A percentile compares a stretch with the other conserved stretches of the same genome.
Conservation (phyloP, 2,113 vertebrate genomes). For the Scomber colias region DNA sequence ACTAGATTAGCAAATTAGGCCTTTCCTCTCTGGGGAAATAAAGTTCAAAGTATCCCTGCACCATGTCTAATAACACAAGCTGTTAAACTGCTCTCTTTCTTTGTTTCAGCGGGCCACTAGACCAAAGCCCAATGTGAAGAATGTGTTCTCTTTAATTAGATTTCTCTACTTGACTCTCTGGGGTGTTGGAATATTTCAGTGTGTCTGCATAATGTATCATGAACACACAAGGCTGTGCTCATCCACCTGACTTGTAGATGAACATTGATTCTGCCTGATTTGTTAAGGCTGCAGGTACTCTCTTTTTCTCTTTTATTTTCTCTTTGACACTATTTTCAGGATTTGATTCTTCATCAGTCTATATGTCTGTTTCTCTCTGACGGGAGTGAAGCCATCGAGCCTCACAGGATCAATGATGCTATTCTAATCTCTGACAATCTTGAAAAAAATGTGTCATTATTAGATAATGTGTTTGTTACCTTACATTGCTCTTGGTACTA, state of each 20-base stretch:
- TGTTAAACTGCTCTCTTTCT: no score
- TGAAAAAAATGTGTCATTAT: conserved; percentile 9
- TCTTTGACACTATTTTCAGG: background rate
- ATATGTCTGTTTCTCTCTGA: background rate
- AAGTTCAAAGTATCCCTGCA: background rate
- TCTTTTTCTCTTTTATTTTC: background rate
- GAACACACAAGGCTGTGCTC: background rate
- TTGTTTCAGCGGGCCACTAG: background rate
- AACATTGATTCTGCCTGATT: background rate
- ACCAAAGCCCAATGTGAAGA: background rate
- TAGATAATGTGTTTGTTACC: background rate
- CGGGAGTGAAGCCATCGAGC: conserved; percentile 17
- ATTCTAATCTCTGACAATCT: conserved; percentile 24
- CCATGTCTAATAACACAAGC: background rate
- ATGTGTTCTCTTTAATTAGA: background rate
- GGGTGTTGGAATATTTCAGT: no score
- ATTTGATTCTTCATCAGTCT: background rate
- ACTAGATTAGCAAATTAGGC: background rate
- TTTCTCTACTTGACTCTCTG: background rate
- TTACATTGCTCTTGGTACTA: background rate
- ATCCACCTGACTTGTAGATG: background rate
- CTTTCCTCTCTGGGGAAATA: background rate
- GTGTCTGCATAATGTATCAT: background rate
- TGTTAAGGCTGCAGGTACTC: background rate
- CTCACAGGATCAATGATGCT: conserved; percentile 9